phyloP scores from a whole-genome alignment of 2,113 vertebrate genomes.

The Gnathonemus echidnorhynchus region DNA sequence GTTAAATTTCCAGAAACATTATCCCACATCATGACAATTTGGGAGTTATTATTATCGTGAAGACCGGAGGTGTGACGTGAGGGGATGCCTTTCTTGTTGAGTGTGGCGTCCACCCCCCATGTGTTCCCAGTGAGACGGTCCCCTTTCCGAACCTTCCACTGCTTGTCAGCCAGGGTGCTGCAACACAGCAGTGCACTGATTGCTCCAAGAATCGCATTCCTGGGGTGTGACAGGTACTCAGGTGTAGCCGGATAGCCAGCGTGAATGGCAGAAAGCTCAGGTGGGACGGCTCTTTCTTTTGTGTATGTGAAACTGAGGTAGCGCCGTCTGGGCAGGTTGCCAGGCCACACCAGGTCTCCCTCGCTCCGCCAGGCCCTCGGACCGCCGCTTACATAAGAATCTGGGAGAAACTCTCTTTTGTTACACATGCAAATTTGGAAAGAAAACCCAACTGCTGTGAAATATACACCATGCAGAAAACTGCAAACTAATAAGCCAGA shows the following conservation, averaged over 20 bases:
- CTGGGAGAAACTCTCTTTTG: neutral
- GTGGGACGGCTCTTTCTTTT: neutral
- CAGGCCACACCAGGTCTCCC: neutral
- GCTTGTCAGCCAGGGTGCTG: neutral
- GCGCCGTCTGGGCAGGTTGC: neutral
- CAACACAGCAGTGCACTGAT: neutral
- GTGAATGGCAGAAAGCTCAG: neutral
- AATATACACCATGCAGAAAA: neutral
- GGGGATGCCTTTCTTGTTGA: neutral
- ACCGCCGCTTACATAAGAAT: neutral
- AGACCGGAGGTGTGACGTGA: neutral
- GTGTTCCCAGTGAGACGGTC: neutral
- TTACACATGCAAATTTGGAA: slow-evolving; percentile 5
- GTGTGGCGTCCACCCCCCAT: neutral
- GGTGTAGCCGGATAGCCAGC: neutral
- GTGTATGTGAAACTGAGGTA: neutral
- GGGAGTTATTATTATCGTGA: neutral
- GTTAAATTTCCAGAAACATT: neutral
- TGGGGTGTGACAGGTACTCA: neutral
- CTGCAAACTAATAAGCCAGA: neutral
- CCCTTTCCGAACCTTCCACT: neutral
- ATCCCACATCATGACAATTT: neutral
- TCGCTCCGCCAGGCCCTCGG: neutral
- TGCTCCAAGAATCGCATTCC: neutral
- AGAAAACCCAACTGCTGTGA: neutral